A percentile compares a stretch with the other conserved stretches of the same genome.
Evolutionary conservation across 37 sponge, comb jelly and placozoan genomes (phyloP).

Genomic region (Beroe ovata): DNA sequence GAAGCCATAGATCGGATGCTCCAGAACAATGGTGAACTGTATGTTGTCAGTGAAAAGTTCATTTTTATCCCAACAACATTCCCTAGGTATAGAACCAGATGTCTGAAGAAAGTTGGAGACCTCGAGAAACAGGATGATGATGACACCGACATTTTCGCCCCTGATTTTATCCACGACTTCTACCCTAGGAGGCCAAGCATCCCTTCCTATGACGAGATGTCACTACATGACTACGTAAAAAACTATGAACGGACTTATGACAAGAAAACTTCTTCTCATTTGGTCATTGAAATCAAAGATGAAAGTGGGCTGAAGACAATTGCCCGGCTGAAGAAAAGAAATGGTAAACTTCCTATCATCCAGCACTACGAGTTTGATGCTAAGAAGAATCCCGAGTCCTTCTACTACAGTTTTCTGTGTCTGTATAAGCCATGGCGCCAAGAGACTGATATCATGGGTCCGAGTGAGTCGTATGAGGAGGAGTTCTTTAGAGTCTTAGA

Average conservation of each 20-base stretch:
- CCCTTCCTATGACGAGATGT: background rate
- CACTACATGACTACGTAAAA: background rate
- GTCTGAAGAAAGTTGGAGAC: background rate
- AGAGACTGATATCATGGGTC: background rate
- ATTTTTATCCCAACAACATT: background rate
- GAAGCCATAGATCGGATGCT: conserved; percentile 31
- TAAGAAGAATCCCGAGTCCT: background rate
- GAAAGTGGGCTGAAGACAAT: background rate
- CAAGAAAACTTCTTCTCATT: background rate
- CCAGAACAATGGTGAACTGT: conserved; percentile 35
- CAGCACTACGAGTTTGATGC: background rate
- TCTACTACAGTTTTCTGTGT: background rate
- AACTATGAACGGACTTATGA: background rate
- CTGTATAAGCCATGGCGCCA: conserved; percentile 29
- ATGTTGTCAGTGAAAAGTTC: background rate
- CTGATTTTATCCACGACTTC: background rate
- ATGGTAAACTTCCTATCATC: background rate
- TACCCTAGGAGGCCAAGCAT: background rate
- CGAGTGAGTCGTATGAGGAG: background rate
- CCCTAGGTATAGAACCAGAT: background rate
- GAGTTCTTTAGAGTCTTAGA: background rate
- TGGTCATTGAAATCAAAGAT: background rate
- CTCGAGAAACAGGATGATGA: background rate
- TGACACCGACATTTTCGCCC: background rate
- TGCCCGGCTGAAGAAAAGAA: background rate